Percentiles rank a stretch among this genome's conserved stretches.
Evolutionary conservation across 2,888 invertebrate species (phyloP).

Genomic region (Phymatocera aterrima): DNA sequence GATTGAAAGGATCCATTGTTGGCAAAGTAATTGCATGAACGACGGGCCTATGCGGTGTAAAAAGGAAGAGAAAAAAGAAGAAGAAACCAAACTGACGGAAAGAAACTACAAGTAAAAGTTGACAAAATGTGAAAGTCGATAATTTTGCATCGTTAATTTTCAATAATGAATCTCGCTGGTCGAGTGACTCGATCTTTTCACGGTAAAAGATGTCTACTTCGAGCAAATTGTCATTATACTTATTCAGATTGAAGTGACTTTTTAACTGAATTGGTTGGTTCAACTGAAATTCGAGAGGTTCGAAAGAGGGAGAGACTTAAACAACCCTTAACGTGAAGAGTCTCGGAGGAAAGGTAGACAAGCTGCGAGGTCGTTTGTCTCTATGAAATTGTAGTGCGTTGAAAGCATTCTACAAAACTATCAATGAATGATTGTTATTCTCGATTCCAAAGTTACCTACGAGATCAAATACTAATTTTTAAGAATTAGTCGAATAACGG

Average conservation of each 20-base stretch:
- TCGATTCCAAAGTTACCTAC: background rate
- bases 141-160: background rate
- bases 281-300: constrained; percentile 22
- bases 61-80: background rate
- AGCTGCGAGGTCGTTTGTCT: background rate
- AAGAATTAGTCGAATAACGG: background rate
- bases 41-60: background rate
- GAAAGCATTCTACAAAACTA: background rate
- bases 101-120: no score
- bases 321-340: constrained; percentile 11
- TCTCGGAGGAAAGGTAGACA: background rate
- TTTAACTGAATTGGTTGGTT: constrained; percentile 21
- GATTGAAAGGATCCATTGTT: constrained; percentile 12
- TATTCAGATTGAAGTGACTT: constrained; percentile 5
- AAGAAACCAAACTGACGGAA: background rate
- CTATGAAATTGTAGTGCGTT: background rate
- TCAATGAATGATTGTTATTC: background rate
- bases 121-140: background rate
- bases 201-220: background rate
- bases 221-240: background rate
- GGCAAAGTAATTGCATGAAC: background rate
- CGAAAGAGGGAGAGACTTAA: background rate
- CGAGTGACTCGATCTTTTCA: background rate
- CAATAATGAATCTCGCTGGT: background rate
- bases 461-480: background rate